These are phyloP conservation scores for Raphicerus campestris DNA, from an alignment of 2,113 vertebrate species.

Conservation along the genomic window DNA sequence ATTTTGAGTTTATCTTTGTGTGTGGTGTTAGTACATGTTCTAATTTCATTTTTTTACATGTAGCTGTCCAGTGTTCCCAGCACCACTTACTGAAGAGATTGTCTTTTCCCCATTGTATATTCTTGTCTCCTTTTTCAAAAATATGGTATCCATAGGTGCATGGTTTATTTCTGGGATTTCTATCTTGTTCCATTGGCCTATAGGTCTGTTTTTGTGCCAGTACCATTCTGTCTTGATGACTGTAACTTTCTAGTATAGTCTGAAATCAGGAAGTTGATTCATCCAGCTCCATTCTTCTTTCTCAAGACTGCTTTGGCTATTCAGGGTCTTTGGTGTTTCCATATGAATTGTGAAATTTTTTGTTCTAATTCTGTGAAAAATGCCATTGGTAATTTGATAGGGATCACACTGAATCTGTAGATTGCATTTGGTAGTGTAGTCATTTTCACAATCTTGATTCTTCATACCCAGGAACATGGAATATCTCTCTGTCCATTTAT, in stretches of 20 bases:
- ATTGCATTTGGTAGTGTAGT: background rate
- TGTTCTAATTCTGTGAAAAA: background rate
- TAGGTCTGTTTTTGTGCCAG: background rate
- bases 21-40: background rate
- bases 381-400: background rate
- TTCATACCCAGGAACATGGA: background rate
- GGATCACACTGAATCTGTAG: background rate
- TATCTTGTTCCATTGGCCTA: background rate
- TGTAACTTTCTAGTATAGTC: background rate
- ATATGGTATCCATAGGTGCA: background rate
- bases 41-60: background rate
- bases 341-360: background rate
- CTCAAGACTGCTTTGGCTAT: background rate
- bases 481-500: background rate
- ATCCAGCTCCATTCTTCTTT: background rate
- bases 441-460: background rate
- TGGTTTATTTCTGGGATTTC: background rate
- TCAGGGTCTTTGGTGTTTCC: background rate
- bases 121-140: background rate
- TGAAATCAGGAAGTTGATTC: background rate
- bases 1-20: background rate
- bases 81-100: background rate
- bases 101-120: background rate
- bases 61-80: background rate
- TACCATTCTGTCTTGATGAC: background rate